Conservation (phyloP, 1,140 invertebrate genomes). For the Caerostris darwini region DNA sequence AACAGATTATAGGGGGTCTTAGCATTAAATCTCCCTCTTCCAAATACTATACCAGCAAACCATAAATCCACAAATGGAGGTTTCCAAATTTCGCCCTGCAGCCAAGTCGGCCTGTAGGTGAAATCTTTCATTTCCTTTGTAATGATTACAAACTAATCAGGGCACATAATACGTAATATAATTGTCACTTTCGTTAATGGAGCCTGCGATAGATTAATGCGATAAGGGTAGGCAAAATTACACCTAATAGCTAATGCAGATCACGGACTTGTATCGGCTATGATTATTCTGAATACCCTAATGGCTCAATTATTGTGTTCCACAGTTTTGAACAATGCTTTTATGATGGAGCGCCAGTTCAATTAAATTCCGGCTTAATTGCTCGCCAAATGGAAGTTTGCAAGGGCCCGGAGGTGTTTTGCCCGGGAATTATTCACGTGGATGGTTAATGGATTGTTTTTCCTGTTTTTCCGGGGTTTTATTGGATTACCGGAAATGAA, state of each 20-base stretch:
- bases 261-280: neutral
- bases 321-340: constrained; percentile 51
- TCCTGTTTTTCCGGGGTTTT: neutral
- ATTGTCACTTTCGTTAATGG: constrained; percentile 73
- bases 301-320: constrained; percentile 65
- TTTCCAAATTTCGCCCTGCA: neutral
- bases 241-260: constrained; percentile 34
- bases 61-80: no score
- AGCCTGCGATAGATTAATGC: constrained; percentile 48
- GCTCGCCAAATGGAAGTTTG: neutral
- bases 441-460: constrained; percentile 6
- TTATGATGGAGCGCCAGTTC: constrained; percentile 44
- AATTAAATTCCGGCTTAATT: constrained; percentile 48
- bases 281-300: constrained; percentile 62
- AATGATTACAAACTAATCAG: constrained; percentile 36
- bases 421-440: neutral
- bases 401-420: constrained; percentile 3
- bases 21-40: no score
- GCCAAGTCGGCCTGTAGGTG: neutral
- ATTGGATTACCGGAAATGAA: constrained; percentile 18
- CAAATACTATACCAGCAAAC: no score
- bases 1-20: no score
- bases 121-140: constrained; percentile 57
- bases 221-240: constrained; percentile 66
- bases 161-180: constrained; percentile 52